phyloP scores from a whole-genome alignment of 2,888 invertebrate species.

The Pilophorus perplexus region DNA sequence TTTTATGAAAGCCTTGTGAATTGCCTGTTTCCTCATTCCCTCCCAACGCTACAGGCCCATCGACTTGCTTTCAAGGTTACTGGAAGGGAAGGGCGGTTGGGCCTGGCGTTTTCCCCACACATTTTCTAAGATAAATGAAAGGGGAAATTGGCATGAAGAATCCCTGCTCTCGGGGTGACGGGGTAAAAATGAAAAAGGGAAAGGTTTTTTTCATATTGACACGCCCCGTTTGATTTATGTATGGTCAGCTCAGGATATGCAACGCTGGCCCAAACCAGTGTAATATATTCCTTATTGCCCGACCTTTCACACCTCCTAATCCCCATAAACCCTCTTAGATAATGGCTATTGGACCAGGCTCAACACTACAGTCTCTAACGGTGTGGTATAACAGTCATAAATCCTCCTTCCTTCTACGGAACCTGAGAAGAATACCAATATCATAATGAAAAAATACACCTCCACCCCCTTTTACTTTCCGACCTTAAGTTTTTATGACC shows the following conservation, averaged over 20 bases:
- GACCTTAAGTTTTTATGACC: no score
- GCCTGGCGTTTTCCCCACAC: slow-evolving; percentile 3
- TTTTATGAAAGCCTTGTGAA: slow-evolving; percentile 12
- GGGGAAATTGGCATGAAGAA: slow-evolving; percentile 6
- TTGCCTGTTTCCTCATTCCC: slow-evolving; percentile 14
- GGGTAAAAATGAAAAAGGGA: not conserved
- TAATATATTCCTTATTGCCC: slow-evolving; percentile 8
- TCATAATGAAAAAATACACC: no score
- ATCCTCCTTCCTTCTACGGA: no score
- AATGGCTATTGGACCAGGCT: not conserved
- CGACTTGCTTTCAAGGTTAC: slow-evolving; percentile 8
- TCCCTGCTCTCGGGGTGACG: not conserved
- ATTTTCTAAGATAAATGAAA: slow-evolving; percentile 20
- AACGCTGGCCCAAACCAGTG: not conserved
- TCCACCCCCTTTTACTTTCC: no score
- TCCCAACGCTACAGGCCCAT: not conserved
- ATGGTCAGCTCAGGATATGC: not conserved
- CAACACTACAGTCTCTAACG: not conserved
- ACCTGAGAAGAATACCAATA: no score
- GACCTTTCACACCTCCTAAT: slow-evolving; percentile 6
- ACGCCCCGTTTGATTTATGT: slow-evolving; percentile 4
- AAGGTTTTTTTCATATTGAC: slow-evolving; percentile 13
- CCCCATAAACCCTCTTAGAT: not conserved
- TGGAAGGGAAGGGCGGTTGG: no score
- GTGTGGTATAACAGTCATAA: not conserved